Evolutionary conservation across 2,113 vertebrate genomes (phyloP), one percentile per base, ranked within the genome.

Genomic region (Ailuropoda melanoleuca): DNA sequence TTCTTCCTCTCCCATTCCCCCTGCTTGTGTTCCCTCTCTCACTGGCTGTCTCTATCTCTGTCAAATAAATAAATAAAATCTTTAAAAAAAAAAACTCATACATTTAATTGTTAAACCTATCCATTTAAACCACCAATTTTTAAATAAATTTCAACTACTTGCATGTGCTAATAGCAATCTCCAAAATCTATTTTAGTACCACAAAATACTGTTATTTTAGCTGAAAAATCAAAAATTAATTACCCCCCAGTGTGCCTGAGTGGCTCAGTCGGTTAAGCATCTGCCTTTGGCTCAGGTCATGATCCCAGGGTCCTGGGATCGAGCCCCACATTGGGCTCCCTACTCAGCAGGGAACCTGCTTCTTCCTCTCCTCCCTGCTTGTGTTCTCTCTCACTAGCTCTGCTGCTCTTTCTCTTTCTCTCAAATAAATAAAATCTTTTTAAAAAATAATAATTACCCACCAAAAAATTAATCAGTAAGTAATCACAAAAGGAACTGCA

Each of bases 131-230:
- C 24, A 84, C 21, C 3, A n/a, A 53, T 81, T 93, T 97, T 81
- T 50, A 95, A 97, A 95, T 37, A 96, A 97, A 91, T 89, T 64
- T 39, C 53, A 58, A 95, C 13, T 87, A 92, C n/a, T 97, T 58
- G 81, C 55, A 95, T 17, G 82, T 66, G 23, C 56, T 93, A 94
- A 84, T 14, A 75, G 19, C 48, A 96, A 64, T 34, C n/a, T 94
- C 37, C 77, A 93, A 97, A 78, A 83, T 77, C 56, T 95, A 55
- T 56, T 46, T 88, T 92, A 80, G 10, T 24, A 58, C 58, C 81
- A 81, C 39, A 88, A 85, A 93, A 77, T 62, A 90, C 12, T 88
- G 9, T 81, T 84, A 56, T 39, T 78, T 90, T 8, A 90, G 37
- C 26, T 88, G 12, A 66, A 80, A 77, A 93, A 93, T 64, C n/a